Evolutionary conservation across 2,888 invertebrate genomes (phyloP).

Genomic region (Aporophyla nigra): DNA sequence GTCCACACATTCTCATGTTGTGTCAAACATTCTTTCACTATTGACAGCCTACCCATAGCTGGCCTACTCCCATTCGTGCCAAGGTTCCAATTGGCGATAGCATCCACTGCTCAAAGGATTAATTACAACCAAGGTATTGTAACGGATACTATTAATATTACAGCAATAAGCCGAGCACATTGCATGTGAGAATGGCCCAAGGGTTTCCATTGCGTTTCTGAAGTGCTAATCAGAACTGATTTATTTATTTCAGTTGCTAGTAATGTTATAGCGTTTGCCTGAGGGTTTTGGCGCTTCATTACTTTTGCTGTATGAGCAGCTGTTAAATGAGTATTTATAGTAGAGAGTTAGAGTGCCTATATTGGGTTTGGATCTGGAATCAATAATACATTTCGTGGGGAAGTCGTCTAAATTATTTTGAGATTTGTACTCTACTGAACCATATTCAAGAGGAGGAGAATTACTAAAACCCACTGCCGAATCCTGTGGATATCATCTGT

Average conservation of each 20-base stretch:
- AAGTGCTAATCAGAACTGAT: constrained; percentile 32
- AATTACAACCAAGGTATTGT: constrained; percentile 26
- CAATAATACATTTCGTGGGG: neutral
- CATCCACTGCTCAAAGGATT: constrained; percentile 1
- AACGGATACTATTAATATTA: constrained; percentile 31
- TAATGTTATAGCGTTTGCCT: constrained; percentile 19
- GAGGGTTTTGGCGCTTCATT: constrained; percentile 19
- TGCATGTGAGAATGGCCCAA: constrained; percentile 36
- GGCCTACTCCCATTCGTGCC: neutral
- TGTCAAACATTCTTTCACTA: neutral
- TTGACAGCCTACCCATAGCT: neutral
- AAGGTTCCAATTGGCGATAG: neutral
- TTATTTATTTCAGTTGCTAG: constrained; percentile 46
- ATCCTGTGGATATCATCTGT: neutral
- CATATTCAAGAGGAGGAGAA: neutral
- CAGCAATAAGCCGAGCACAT: constrained; percentile 12
- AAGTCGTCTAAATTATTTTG: neutral
- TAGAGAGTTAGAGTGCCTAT: too few species aligned
- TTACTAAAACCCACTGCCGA: too few species aligned
- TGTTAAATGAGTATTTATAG: neutral
- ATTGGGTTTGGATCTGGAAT: too few species aligned
- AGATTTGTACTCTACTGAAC: too few species aligned
- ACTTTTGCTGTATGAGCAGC: neutral
- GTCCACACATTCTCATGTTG: neutral
- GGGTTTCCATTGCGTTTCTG: constrained; percentile 20